Conservation (phyloP, 2,113 vertebrate genomes). For the Myotis brandtii region DNA sequence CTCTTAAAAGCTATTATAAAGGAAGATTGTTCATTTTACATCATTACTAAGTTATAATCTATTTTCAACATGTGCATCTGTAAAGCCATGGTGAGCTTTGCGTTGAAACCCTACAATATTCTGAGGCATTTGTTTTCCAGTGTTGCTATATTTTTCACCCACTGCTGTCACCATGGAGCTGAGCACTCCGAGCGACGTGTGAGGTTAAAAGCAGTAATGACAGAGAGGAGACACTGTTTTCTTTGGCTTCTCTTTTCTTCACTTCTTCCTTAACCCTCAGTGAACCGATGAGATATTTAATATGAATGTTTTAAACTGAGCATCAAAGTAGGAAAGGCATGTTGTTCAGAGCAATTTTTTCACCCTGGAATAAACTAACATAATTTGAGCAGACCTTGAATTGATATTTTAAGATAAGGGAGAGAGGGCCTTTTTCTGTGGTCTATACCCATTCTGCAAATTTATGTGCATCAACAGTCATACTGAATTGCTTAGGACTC, state of each 20-base stretch:
- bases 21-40: constrained; percentile 47
- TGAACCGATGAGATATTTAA: not conserved
- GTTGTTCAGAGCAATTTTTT: not conserved
- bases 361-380: not conserved
- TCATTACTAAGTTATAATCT: constrained; percentile 54
- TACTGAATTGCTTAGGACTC: not conserved
- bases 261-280: not conserved
- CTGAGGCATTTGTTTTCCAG: constrained; percentile 72
- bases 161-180: constrained; percentile 74
- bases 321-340: not conserved
- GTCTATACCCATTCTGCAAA: not conserved
- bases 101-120: constrained; percentile 63
- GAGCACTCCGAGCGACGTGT: constrained; percentile 47
- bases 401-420: not conserved
- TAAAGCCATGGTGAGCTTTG: constrained; percentile 61
- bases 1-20: constrained; percentile 30
- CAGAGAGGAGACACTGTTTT: constrained; percentile 9
- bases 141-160: constrained; percentile 65
- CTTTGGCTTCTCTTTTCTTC: not conserved
- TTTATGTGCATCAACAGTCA: not conserved
- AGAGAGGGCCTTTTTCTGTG: not conserved
- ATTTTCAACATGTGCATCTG: constrained; percentile 63
- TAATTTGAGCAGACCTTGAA: not conserved
- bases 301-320: not conserved
- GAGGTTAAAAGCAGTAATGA: constrained; percentile 72